Evolutionary conservation across 2,888 invertebrate genomes (phyloP).

Genomic region (Nymphalis polychloros): DNA sequence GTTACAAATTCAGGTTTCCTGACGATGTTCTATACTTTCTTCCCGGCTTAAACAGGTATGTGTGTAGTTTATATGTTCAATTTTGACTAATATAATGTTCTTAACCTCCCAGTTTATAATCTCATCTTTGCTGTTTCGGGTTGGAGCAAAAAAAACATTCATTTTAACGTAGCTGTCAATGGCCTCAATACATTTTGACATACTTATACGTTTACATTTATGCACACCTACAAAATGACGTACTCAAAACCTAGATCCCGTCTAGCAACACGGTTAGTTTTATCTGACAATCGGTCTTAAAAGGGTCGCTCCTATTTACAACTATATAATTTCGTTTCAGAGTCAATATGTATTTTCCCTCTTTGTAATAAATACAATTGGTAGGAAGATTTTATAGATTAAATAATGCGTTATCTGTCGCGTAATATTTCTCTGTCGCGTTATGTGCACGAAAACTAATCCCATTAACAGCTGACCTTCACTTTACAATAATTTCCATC

Average conservation of each 20-base stretch:
- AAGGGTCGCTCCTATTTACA: slow-evolving; percentile 28
- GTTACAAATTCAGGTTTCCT: too few relatives aligned
- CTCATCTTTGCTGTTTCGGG: not conserved
- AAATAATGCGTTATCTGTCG: too few relatives aligned
- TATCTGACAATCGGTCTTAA: slow-evolving; percentile 54
- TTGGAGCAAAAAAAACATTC: slow-evolving; percentile 45
- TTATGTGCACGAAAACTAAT: too few relatives aligned
- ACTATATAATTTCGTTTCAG: not conserved
- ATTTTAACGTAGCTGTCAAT: slow-evolving; percentile 44
- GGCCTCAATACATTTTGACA: slow-evolving; percentile 64
- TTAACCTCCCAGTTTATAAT: not conserved
- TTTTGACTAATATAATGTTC: not conserved
- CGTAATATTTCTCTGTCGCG: too few relatives aligned
- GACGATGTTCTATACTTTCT: too few relatives aligned
- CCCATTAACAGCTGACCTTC: too few relatives aligned
- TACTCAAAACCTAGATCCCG: slow-evolving; percentile 73
- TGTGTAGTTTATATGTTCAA: not conserved
- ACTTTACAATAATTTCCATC: too few relatives aligned
- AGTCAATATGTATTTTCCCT: not conserved
- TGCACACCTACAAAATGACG: slow-evolving; percentile 63
- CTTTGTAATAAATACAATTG: not conserved
- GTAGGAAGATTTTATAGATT: not conserved
- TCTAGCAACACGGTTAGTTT: slow-evolving; percentile 67
- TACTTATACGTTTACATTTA: slow-evolving; percentile 52
- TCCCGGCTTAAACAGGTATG: too few relatives aligned